Conservation (phyloP, 2,888 invertebrate genomes). For the Gari tellinella region DNA sequence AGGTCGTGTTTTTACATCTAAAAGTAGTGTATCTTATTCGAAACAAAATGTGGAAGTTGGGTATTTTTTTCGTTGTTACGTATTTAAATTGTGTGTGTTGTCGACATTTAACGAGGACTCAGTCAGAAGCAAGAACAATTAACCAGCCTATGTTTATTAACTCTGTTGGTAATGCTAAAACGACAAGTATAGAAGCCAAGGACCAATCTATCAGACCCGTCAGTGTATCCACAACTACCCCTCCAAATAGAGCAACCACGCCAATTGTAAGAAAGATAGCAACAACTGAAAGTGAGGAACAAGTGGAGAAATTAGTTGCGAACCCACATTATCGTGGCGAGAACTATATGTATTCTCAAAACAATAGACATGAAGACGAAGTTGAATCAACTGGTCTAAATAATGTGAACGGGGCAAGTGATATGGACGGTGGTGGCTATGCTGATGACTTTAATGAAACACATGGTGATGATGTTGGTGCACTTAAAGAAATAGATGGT, state of each 20-base stretch:
- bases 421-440: neutral
- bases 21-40: no score
- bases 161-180: neutral
- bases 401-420: neutral
- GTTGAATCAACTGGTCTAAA: neutral
- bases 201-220: neutral
- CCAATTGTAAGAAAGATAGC: neutral
- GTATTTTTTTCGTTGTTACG: no score
- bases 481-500: no score
- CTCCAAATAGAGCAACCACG: neutral
- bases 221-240: neutral
- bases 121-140: slow-evolving; percentile 19
- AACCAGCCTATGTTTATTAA: neutral
- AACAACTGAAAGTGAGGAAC: neutral
- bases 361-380: neutral
- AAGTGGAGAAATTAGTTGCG: no score
- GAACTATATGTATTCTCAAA: neutral
- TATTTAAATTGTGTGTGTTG: neutral
- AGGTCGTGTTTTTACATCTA: no score
- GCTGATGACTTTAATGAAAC: neutral
- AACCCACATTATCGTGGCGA: no score
- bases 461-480: no score
- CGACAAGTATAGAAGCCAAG: neutral
- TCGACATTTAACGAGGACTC: slow-evolving; percentile 13
- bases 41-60: no score